Base-by-base conservation (phyloP, 2,797 vertebrate genomes). In the Paratrypauchen microcephalus region DNA sequence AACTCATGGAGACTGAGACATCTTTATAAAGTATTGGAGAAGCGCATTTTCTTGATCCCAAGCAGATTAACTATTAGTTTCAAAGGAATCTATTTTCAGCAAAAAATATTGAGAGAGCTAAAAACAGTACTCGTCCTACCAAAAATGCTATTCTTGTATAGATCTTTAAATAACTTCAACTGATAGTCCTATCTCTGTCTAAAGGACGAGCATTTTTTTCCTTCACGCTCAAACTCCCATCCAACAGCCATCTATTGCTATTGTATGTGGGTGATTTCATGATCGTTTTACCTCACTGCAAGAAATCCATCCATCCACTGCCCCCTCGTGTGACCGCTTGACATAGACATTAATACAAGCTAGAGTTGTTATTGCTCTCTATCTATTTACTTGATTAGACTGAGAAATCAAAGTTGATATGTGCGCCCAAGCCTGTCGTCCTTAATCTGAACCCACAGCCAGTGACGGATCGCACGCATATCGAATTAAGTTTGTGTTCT, bases 21-120 rank as follows among this genome's bases (percentile, higher is more conserved):
- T 45, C 41, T 45, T 45, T 45, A 15, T 15, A 45, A 45, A 45
- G 12, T 45, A 45, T 45, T 45, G 41, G 41, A 52, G 48, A 52
- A 16, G 19, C 5, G 4, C 6, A 7, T 52, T 8, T n/a, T n/a
- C 4, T n/a, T 19, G 48, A n/a, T 52, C 41, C 41, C 41, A 45
- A 4, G 41, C 41, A 45, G 15, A 52, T 52, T 39, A 69, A 68
- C 24, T 69, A 5, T 18, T 3, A 4, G 30, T n/a, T 60, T 60
- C 58, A 36, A 79, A 71, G 63, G 30, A 28, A 75, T 76, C 82
- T 88, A 87, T 91, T 88, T 86, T 80, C 55, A 76, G 71, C 28
- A 30, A 76, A 72, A 58, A 23, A 73, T 69, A 71, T 78, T 60
- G 16, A 77, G 57, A 5, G 65, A 76, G 76, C 62, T 30, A 69